Percentiles rank a stretch among this genome's conserved stretches.
Conservation (phyloP, 2,888 invertebrate genomes). For the Sceliomorpha sp. region DNA sequence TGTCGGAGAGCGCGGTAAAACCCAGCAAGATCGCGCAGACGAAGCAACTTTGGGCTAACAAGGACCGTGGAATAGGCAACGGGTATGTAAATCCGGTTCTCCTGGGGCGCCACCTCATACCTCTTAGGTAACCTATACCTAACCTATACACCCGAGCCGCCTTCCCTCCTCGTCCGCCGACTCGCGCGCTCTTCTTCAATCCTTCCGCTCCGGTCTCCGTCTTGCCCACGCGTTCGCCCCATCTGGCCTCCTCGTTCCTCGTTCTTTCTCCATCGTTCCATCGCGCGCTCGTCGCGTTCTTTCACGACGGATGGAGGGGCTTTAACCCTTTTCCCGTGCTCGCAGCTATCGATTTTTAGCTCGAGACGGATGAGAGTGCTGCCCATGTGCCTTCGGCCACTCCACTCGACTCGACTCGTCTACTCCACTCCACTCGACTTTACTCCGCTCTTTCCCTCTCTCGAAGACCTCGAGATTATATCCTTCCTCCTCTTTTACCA, state of each 20-base stretch:
- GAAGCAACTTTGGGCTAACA: constrained; percentile 75
- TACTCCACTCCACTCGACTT: constrained; percentile 70
- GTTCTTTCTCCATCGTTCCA: constrained; percentile 63
- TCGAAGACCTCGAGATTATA: constrained; percentile 47
- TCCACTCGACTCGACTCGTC: constrained; percentile 66
- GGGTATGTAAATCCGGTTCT: constrained; percentile 62
- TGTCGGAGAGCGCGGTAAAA: constrained; percentile 70
- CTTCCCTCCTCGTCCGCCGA: constrained; percentile 5
- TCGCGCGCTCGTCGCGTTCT: constrained; percentile 62
- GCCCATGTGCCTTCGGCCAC: constrained; percentile 74
- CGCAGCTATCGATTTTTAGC: constrained; percentile 77
- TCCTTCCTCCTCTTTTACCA: constrained; percentile 48
- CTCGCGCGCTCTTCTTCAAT: constrained; percentile 44
- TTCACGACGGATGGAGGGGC: constrained; percentile 65
- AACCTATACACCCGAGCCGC: constrained; percentile 6
- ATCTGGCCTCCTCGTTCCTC: constrained; percentile 23
- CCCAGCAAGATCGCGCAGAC: constrained; percentile 69
- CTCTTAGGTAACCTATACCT: constrained; percentile 44
- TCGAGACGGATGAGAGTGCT: constrained; percentile 68
- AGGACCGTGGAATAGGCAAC: constrained; percentile 62
- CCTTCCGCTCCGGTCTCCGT: constrained; percentile 36
- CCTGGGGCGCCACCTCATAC: constrained; percentile 50
- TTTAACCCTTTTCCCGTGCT: constrained; percentile 77
- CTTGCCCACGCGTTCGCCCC: constrained; percentile 4
- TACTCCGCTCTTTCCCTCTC: constrained; percentile 62